Conservation (phyloP, 2,113 vertebrate genomes). For the Narcine bancroftii region DNA sequence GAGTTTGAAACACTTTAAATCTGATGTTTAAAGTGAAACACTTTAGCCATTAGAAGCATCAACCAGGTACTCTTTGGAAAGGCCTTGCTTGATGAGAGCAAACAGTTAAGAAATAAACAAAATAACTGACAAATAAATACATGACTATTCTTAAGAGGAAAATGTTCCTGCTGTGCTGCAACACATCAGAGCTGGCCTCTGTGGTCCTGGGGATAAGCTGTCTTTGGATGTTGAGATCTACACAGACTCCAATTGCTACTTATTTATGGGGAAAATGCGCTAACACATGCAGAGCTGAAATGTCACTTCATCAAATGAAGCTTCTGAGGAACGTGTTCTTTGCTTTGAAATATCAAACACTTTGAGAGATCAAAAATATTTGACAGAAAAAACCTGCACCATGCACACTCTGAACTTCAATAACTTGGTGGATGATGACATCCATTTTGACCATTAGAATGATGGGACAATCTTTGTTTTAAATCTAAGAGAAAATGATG, state of each 20-base stretch:
- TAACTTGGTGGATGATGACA: background rate
- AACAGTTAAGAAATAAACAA: conserved; percentile 28
- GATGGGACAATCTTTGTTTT: background rate
- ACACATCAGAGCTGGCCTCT: conserved; percentile 55
- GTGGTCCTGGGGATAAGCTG: conserved; percentile 42
- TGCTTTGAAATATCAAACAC: conserved; percentile 50
- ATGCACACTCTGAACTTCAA: conserved; percentile 35
- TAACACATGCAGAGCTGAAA: conserved; percentile 48
- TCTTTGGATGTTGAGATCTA: conserved; percentile 55
- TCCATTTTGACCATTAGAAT: conserved; percentile 25
- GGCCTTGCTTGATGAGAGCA: background rate
- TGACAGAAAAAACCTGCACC: conserved; percentile 40
- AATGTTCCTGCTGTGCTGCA: background rate
- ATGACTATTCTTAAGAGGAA: conserved; percentile 19
- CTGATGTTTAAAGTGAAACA: background rate
- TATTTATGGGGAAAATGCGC: conserved; percentile 54
- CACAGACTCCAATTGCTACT: conserved; percentile 42
- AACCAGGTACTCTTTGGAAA: background rate
- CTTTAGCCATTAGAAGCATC: background rate
- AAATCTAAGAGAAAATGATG: background rate
- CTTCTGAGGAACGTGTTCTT: conserved; percentile 46
- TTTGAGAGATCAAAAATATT: conserved; percentile 48
- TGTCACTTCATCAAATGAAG: conserved; percentile 51
- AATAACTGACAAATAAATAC: conserved; percentile 8
- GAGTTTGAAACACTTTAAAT: background rate